A percentile compares a stretch with the other conserved stretches of the same genome.
These are phyloP conservation scores for Tympanuchus pallidicinctus DNA, from an alignment of 2,113 vertebrate genomes.

Conservation along the genomic window DNA sequence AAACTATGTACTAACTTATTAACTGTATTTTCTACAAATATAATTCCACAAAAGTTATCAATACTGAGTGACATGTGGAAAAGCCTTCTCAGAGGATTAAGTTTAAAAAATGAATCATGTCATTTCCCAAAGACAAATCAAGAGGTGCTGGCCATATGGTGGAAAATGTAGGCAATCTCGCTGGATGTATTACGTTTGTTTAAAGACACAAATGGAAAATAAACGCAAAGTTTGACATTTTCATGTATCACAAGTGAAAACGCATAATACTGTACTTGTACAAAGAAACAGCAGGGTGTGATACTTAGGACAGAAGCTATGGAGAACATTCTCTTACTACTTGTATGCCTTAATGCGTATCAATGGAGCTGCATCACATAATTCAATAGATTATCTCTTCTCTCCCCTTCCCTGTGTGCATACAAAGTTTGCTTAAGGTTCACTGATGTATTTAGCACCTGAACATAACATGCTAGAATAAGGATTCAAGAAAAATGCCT, in stretches of 20 bases:
- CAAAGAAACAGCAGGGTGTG: background rate
- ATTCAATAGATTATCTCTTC: background rate
- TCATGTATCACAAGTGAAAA: constrained; percentile 8
- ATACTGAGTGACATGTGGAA: background rate
- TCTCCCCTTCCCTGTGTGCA: background rate
- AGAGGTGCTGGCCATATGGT: background rate
- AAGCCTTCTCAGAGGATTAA: background rate
- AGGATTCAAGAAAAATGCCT: background rate
- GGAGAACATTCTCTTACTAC: background rate
- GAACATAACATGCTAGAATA: background rate
- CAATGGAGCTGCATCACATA: background rate
- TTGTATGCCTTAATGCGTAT: background rate
- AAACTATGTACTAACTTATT: background rate
- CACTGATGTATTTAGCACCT: background rate
- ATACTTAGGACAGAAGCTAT: background rate
- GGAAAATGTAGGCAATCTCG: constrained; percentile 54
- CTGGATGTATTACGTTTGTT: constrained; percentile 31
- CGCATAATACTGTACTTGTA: background rate
- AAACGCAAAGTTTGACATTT: constrained; percentile 33
- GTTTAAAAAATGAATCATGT: constrained; percentile 18
- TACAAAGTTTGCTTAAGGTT: background rate
- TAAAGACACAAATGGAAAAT: constrained; percentile 49
- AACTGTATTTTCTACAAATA: background rate
- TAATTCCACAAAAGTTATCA: background rate
- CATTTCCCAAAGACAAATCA: constrained; percentile 34